A percentile compares a stretch with the other conserved stretches of the same genome.
Conservation (phyloP, 2,113 vertebrate species). For the Coptodon bakossiorum region DNA sequence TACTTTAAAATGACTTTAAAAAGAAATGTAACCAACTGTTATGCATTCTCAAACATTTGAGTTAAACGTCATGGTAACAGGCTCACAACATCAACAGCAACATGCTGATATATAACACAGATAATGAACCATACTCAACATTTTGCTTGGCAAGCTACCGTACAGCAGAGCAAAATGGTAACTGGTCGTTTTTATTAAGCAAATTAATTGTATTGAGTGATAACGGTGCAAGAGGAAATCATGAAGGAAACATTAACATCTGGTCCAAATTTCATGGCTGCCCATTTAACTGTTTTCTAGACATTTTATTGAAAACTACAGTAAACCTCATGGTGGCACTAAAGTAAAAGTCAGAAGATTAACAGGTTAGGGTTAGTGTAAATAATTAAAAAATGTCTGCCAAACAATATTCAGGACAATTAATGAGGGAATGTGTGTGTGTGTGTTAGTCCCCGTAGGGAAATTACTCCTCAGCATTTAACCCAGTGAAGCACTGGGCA, state of each 20-base stretch:
- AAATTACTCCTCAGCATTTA: background rate
- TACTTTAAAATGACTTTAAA: background rate
- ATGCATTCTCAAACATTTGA: background rate
- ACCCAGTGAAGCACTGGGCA: background rate
- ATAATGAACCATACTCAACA: background rate
- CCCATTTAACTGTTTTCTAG: background rate
- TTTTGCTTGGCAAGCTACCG: background rate
- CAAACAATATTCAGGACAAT: background rate
- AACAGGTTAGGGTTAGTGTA: background rate
- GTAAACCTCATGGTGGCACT: background rate
- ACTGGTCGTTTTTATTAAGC: background rate
- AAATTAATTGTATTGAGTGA: background rate
- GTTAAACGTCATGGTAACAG: background rate
- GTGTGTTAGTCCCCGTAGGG: background rate
- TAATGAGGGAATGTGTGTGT: background rate
- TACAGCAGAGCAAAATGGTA: background rate
- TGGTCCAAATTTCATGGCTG: background rate
- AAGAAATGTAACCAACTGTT: background rate
- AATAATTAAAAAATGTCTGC: background rate
- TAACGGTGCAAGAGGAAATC: background rate
- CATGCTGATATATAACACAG: background rate
- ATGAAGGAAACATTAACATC: background rate
- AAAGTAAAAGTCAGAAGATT: background rate
- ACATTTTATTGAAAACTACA: background rate
- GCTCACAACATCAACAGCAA: background rate